Percentiles rank a stretch among this genome's conserved stretches.
These are phyloP conservation scores for Solea senegalensis DNA, from an alignment of 2,113 vertebrate genomes.

Conservation along the genomic window DNA sequence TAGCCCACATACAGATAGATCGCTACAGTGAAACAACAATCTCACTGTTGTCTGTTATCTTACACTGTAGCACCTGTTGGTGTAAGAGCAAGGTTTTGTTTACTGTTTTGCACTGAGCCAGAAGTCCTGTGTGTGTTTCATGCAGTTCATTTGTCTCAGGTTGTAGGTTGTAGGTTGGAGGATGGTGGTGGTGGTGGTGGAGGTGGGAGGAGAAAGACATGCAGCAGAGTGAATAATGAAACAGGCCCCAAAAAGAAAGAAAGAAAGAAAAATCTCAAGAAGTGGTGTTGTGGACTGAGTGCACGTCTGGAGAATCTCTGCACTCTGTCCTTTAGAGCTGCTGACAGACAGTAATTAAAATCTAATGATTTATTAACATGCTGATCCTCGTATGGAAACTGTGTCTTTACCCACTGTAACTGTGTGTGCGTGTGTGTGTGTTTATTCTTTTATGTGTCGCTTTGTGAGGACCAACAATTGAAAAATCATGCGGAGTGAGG, in stretches of 20 bases:
- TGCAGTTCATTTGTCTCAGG: slow-evolving; percentile 6
- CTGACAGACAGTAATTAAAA: slow-evolving; percentile 84
- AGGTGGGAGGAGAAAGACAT: slow-evolving; percentile 9
- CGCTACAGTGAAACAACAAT: no score
- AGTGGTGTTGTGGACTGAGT: slow-evolving; percentile 51
- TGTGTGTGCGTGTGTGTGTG: slow-evolving; percentile 30
- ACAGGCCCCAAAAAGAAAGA: slow-evolving; percentile 21
- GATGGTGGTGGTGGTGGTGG: not conserved
- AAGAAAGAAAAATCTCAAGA: slow-evolving; percentile 32
- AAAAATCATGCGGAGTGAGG: no score
- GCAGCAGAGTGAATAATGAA: slow-evolving; percentile 47
- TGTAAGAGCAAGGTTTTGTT: slow-evolving; percentile 27
- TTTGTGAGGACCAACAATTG: no score
- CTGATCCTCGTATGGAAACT: slow-evolving; percentile 76
- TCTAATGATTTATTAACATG: slow-evolving; percentile 82
- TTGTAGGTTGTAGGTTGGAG: no score
- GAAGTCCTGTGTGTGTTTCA: slow-evolving; percentile 17
- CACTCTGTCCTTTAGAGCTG: slow-evolving; percentile 60
- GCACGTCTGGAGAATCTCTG: slow-evolving; percentile 80
- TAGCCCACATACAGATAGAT: slow-evolving; percentile 9
- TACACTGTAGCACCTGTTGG: slow-evolving; percentile 35
- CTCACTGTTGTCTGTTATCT: slow-evolving; percentile 15
- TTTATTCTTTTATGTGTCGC: not conserved
- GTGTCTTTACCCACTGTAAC: slow-evolving; percentile 66
- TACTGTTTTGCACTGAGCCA: slow-evolving; percentile 28